These are phyloP conservation scores for Leptinotarsa juncta DNA, from an alignment of 2,888 invertebrate species.

Conservation along the genomic window DNA sequence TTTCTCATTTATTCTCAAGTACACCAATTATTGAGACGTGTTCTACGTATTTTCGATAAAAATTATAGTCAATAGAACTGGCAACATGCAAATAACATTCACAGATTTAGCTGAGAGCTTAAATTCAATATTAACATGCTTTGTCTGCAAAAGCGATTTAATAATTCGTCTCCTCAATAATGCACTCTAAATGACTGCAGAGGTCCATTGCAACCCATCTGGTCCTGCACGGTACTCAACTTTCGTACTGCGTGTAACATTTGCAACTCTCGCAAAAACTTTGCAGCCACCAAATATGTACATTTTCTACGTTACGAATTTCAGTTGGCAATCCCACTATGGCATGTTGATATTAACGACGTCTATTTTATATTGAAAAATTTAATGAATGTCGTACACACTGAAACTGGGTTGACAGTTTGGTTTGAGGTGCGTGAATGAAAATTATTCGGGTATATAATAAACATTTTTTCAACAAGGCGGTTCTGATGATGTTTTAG, in stretches of 20 bases:
- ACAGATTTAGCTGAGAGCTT: constrained; percentile 10
- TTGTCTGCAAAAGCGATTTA: constrained; percentile 64
- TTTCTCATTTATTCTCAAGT: too few species aligned
- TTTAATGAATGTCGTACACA: constrained; percentile 50
- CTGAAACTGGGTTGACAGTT: constrained; percentile 42
- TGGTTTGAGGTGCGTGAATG: constrained; percentile 41
- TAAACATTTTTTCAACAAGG: constrained; percentile 5
- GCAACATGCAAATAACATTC: background rate
- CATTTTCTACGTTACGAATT: constrained; percentile 44
- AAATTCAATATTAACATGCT: constrained; percentile 59
- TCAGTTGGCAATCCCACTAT: constrained; percentile 35
- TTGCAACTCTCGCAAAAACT: constrained; percentile 29
- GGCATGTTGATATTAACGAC: constrained; percentile 54
- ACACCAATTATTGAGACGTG: too few species aligned
- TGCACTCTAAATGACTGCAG: constrained; percentile 57
- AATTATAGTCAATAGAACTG: background rate
- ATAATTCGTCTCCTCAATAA: constrained; percentile 63
- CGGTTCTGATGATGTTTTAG: too few species aligned
- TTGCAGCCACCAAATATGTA: constrained; percentile 24
- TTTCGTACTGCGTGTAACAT: constrained; percentile 40
- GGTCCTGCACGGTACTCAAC: constrained; percentile 44
- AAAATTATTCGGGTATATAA: constrained; percentile 34
- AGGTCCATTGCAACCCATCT: constrained; percentile 50
- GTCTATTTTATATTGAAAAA: constrained; percentile 56
- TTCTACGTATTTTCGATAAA: background rate